A percentile compares a stretch with the other conserved stretches of the same genome.
phyloP scores from a whole-genome alignment of 2,113 vertebrate genomes.

The Phoxinus phoxinus region DNA sequence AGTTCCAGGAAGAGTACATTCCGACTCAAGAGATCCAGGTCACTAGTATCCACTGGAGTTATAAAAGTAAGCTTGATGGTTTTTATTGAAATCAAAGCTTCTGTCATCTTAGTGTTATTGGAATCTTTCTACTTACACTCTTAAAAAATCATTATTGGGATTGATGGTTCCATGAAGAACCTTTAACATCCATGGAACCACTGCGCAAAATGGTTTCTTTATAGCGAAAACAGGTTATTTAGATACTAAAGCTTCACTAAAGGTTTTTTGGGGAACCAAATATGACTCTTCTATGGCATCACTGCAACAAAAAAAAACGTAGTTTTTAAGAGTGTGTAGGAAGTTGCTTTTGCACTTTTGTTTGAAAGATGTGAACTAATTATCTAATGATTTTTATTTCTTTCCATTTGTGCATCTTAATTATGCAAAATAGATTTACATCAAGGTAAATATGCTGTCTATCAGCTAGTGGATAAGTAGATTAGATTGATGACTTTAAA shows the following conservation, averaged over 20 bases:
- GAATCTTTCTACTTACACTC: background rate
- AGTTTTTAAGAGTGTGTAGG: no score
- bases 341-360: background rate
- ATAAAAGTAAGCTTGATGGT: constrained; percentile 87
- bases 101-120: background rate
- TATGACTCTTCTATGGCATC: no score
- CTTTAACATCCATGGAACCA: no score
- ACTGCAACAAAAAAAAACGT: no score
- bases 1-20: constrained; percentile 96
- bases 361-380: background rate
- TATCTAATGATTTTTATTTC: background rate
- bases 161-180: no score
- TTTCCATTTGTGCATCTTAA: constrained; percentile 2
- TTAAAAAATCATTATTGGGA: no score
- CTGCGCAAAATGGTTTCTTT: no score
- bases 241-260: no score
- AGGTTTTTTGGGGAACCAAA: no score
- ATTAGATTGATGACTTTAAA: background rate
- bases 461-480: background rate
- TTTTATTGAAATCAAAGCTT: no score
- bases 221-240: no score
- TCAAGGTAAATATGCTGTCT: constrained; percentile 28
- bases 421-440: constrained; percentile 16
- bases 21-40: constrained; percentile 99
- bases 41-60: constrained; percentile 99